Evolutionary conservation across 2,797 vertebrate genomes (phyloP), one percentile per base, ranked within the genome.

Genomic region (Dipus sagitta): DNA sequence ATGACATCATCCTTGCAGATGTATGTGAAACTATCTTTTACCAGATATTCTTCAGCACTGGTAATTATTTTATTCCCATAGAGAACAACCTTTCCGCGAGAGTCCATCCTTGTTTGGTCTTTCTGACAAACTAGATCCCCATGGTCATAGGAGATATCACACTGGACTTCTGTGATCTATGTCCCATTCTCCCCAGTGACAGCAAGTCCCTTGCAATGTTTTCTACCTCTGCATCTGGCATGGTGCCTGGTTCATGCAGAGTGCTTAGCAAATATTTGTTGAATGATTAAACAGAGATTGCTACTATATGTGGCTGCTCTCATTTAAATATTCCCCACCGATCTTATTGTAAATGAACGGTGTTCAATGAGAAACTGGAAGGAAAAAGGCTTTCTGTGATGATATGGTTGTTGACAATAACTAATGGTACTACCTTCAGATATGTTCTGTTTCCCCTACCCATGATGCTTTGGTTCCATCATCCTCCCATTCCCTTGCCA

Each of bases 261-360:
- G 81, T 76, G 83, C 88, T 94, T 85, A 90, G 84, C 81, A 96
- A 95, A 94, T 95, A 95, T 91, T 92, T 95, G 90, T 85, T 72
- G 87, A 74, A 94, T 90, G 80, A 94, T 82, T 94, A 89, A 94
- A 90, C 75, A 90, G 68, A 87, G 82, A 96, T 92, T 65, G 79
- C 64, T 74, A 30, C 68, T 94, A 6, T 90, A 67, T 60, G 34
- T 71, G 42, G 47, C 76, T 88, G 34, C 28, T 75, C 93, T 81
- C 74, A 30, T 60, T 68, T 93, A 88, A 94, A 91, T 62, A 70
- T 11, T 47, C 60, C 24, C n/a, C 20, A 79, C 42, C 71, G 75
- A 67, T 67, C 71, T 85, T 38, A 70, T 93, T 60, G 58, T 52
- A 84, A 95, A 86, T 70, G 47, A 92, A 2, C 7, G 30, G 23